Conservation (phyloP, 1,140 invertebrate genomes). For the Lepidurus arcticus region DNA sequence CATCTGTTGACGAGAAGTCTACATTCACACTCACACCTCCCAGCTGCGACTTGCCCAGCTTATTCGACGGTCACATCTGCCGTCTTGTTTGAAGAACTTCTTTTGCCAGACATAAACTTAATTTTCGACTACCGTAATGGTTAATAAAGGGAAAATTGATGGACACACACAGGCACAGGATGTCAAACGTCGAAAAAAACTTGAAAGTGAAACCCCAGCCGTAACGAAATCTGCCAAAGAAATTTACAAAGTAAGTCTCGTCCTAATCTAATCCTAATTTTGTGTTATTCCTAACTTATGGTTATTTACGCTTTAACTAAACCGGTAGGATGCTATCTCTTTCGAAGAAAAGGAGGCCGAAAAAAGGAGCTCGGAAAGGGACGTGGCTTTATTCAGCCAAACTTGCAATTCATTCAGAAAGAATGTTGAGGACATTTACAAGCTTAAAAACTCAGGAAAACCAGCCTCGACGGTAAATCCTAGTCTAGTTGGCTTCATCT, state of each 20-base stretch:
- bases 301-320: background rate
- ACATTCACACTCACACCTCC: background rate
- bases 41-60: background rate
- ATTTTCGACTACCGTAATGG: background rate
- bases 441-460: constrained; percentile 27
- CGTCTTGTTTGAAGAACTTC: background rate
- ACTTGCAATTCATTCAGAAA: constrained; percentile 26
- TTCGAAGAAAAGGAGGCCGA: constrained; percentile 33
- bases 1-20: background rate
- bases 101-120: background rate
- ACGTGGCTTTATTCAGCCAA: constrained; percentile 30
- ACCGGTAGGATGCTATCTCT: constrained; percentile 26
- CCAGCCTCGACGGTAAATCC: background rate
- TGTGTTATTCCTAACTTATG: no score
- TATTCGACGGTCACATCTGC: background rate
- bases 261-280: background rate
- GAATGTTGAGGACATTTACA: constrained; percentile 26
- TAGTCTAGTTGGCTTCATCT: background rate
- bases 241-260: constrained; percentile 16
- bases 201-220: constrained; percentile 11
- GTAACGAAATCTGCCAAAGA: constrained; percentile 23
- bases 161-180: background rate
- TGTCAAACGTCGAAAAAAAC: background rate
- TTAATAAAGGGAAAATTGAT: background rate
- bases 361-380: constrained; percentile 20